A percentile compares a stretch with the other conserved stretches of the same genome.
Evolutionary conservation across 1,140 invertebrate genomes (phyloP).

Genomic region (Lucilia cuprina): DNA sequence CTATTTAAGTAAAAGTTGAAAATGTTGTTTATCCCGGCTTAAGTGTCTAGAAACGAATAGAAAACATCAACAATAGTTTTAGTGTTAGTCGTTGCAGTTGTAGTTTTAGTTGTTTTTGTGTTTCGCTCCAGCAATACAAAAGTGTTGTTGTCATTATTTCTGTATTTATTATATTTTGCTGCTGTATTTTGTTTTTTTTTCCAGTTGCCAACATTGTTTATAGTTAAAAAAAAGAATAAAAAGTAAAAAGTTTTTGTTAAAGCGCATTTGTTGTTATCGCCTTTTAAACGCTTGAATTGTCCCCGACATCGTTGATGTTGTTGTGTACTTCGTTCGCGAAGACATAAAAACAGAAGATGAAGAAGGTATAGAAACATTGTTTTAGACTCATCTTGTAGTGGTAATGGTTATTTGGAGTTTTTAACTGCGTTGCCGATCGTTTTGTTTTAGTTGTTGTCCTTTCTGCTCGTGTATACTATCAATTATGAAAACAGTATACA

Average conservation of each 20-base stretch:
- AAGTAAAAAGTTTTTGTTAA: conserved; percentile 24
- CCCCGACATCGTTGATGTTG: background rate
- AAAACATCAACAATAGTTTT: conserved; percentile 24
- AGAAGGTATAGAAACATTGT: background rate
- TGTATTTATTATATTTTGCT: conserved; percentile 20
- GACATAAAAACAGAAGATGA: background rate
- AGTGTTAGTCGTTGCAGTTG: background rate
- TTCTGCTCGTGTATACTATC: background rate
- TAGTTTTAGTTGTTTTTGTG: background rate
- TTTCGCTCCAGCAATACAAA: background rate
- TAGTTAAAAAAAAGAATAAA: background rate
- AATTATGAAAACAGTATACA: background rate
- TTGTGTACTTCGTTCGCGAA: background rate
- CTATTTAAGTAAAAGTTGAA: conserved; percentile 3
- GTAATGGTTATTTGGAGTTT: background rate
- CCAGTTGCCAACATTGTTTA: conserved; percentile 29
- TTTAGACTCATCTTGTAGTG: background rate
- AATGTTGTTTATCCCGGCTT: conserved; percentile 30
- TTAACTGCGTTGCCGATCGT: background rate
- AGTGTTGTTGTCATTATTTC: conserved; percentile 32
- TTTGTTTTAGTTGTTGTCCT: background rate
- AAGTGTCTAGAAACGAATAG: conserved; percentile 10
- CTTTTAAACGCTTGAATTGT: conserved; percentile 37
- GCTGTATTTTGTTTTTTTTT: conserved; percentile 12
- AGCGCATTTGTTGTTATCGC: conserved; percentile 31